phyloP scores from a whole-genome alignment of 1,140 invertebrate species.

The Panulirus ornatus region DNA sequence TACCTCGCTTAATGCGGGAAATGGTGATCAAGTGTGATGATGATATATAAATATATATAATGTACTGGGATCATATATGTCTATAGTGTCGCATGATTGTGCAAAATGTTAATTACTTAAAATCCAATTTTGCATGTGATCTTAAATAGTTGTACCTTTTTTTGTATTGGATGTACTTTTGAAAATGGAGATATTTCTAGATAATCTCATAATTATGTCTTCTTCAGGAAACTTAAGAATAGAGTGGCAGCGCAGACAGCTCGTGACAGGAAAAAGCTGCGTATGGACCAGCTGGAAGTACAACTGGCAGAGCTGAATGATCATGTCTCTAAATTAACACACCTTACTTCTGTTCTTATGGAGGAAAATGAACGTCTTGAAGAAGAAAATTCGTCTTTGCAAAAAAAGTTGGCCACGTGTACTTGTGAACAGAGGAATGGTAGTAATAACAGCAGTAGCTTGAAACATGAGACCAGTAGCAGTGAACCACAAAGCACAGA shows the following conservation, averaged over 20 bases:
- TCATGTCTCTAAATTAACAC: slow-evolving; percentile 44
- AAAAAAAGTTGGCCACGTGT: slow-evolving; percentile 40
- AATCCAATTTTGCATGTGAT: too few species aligned
- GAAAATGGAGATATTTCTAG: too few species aligned
- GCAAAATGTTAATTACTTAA: too few species aligned
- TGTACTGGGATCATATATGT: too few species aligned
- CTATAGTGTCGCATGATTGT: too few species aligned
- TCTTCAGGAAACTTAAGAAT: slow-evolving; percentile 93
- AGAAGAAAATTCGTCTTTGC: slow-evolving; percentile 55
- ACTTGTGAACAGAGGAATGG: slow-evolving; percentile 44
- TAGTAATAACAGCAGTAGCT: not conserved
- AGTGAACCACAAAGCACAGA: slow-evolving; percentile 30
- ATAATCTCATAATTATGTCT: slow-evolving; percentile 68
- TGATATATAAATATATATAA: too few species aligned
- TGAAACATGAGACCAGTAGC: not conserved
- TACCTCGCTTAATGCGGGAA: too few species aligned
- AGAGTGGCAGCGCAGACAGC: slow-evolving; percentile 98
- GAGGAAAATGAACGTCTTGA: slow-evolving; percentile 52
- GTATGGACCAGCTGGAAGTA: slow-evolving; percentile 91
- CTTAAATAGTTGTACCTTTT: too few species aligned
- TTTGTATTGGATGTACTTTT: too few species aligned
- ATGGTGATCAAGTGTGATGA: too few species aligned
- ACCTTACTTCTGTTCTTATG: slow-evolving; percentile 33
- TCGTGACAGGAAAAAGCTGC: slow-evolving; percentile 96
- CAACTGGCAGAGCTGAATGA: slow-evolving; percentile 80